These are phyloP conservation scores for Percopsis omiscomaycus DNA, from an alignment of 2,797 vertebrate species.

Conservation along the genomic window DNA sequence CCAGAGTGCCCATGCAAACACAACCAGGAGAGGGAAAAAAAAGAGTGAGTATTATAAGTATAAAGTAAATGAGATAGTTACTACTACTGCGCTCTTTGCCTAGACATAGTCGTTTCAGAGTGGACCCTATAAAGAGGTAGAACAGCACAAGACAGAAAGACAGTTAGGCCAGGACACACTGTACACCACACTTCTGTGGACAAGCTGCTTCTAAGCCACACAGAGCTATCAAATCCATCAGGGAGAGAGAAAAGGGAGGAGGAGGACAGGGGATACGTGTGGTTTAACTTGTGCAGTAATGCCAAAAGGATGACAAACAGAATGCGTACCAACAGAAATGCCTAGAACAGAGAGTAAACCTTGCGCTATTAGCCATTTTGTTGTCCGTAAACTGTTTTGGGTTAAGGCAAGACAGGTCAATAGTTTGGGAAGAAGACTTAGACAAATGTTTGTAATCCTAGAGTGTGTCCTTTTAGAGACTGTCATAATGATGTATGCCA, in stretches of 20 bases:
- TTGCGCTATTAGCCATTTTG: slow-evolving; percentile 15
- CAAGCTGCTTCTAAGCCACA: slow-evolving; percentile 85
- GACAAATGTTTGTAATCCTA: slow-evolving; percentile 14
- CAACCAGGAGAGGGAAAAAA: slow-evolving; percentile 65
- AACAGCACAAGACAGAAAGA: slow-evolving; percentile 94
- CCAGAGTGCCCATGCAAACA: slow-evolving; percentile 79
- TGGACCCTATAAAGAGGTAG: slow-evolving; percentile 94
- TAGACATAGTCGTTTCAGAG: slow-evolving; percentile 99
- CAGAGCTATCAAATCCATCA: slow-evolving; percentile 77
- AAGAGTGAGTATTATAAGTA: slow-evolving; percentile 76
- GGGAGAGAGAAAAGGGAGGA: slow-evolving; percentile 70
- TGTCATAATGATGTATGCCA: not conserved
- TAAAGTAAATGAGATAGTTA: slow-evolving; percentile 94
- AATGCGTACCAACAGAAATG: slow-evolving; percentile 18
- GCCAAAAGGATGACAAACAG: slow-evolving; percentile 13
- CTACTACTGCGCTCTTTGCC: slow-evolving; percentile 99
- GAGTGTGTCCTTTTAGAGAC: not conserved
- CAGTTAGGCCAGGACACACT: slow-evolving; percentile 87
- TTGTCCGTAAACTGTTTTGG: not conserved
- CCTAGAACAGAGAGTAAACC: slow-evolving; percentile 23
- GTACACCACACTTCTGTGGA: slow-evolving; percentile 78
- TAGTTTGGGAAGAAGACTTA: not conserved
- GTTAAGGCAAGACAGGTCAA: not conserved
- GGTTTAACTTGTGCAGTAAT: slow-evolving; percentile 66
- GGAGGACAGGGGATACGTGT: slow-evolving; percentile 76